A percentile compares a stretch with the other conserved stretches of the same genome.
phyloP scores from a whole-genome alignment of 2,113 vertebrate genomes.

The Corydoras maculifer region DNA sequence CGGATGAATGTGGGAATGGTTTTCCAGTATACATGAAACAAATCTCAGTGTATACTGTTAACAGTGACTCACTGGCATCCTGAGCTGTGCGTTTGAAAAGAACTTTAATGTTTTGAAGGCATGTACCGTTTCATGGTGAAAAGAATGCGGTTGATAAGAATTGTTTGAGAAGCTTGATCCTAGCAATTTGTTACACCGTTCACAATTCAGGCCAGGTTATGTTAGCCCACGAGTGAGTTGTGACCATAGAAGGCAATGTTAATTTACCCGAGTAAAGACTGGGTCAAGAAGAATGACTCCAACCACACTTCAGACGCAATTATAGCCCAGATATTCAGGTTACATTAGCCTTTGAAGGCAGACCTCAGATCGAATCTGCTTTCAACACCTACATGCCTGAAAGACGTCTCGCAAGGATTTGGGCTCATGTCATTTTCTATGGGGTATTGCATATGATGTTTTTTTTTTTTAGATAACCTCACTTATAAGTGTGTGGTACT shows the following conservation, averaged over 20 bases:
- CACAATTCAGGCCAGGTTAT: neutral
- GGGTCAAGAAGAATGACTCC: neutral
- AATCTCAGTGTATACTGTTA: too few species aligned
- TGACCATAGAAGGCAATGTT: slow-evolving; percentile 17
- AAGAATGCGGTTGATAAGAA: neutral
- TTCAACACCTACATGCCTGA: neutral
- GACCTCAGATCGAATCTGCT: neutral
- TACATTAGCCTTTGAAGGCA: slow-evolving; percentile 5
- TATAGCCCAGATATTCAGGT: neutral
- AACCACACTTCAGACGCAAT: slow-evolving; percentile 15
- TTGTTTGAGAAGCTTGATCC: slow-evolving; percentile 2
- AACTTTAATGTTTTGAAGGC: neutral
- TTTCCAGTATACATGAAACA: too few species aligned
- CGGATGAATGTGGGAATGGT: too few species aligned
- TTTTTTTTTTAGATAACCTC: neutral
- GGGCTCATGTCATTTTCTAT: neutral
- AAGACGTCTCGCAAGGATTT: too few species aligned
- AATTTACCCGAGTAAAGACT: neutral
- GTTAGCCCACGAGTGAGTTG: neutral
- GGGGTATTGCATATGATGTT: neutral
- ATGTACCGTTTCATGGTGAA: neutral
- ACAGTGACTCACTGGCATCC: too few species aligned
- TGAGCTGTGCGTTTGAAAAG: too few species aligned
- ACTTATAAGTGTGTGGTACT: neutral
- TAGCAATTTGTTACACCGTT: neutral